A percentile compares a stretch with the other conserved stretches of the same genome.
Evolutionary conservation across 2,113 vertebrate species (phyloP).

Genomic region (Addax nasomaculatus): DNA sequence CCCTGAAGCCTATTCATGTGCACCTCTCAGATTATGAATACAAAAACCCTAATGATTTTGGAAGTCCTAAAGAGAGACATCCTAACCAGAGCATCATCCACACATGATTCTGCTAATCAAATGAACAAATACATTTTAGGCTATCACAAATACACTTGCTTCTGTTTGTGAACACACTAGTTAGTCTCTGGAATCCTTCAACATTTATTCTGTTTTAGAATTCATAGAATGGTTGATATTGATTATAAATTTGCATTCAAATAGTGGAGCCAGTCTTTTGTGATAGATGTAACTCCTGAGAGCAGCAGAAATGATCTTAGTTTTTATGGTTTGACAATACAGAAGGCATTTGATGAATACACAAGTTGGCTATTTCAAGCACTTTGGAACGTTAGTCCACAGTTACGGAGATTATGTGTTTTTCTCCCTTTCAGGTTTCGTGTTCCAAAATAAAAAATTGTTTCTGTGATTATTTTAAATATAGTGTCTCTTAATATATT

Average conservation of each 20-base stretch:
- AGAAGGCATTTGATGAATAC: not conserved
- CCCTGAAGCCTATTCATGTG: not conserved
- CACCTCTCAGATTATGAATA: conserved; percentile 41
- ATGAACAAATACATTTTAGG: not conserved
- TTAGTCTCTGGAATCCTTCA: not conserved
- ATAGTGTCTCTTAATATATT: not conserved
- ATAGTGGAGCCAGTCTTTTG: not conserved
- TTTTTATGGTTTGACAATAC: not conserved
- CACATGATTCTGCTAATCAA: conserved; percentile 15
- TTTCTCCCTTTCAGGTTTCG: not conserved
- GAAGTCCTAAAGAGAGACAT: conserved; percentile 24
- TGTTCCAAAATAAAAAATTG: not conserved
- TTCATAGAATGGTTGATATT: not conserved
- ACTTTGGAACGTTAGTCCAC: not conserved
- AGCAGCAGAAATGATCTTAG: not conserved
- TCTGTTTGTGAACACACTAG: not conserved
- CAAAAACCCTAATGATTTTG: conserved; percentile 21
- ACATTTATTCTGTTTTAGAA: not conserved
- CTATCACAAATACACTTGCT: not conserved
- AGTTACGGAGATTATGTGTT: not conserved
- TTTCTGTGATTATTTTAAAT: not conserved
- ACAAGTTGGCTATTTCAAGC: not conserved
- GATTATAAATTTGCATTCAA: conserved; percentile 32
- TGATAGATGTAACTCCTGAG: not conserved
- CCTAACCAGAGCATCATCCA: not conserved